Base-by-base conservation (phyloP, 1,140 invertebrate genomes). In the Hermatobates lingyangjiaoensis region DNA sequence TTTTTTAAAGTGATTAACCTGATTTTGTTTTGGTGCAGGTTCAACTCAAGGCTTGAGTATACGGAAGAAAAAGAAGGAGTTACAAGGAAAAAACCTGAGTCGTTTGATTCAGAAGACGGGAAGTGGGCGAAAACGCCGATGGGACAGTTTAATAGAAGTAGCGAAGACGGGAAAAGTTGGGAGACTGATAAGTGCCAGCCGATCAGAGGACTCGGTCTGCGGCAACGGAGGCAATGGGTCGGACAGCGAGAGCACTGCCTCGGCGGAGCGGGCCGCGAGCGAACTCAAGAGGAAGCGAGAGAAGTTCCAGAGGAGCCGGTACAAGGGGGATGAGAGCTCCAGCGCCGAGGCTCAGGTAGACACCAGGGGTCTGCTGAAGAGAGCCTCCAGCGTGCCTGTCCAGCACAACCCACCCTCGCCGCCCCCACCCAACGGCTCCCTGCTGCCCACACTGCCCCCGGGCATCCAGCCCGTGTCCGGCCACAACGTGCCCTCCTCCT, bases 201-300 rank as follows among this genome's bases (percentile, higher is more conserved):
- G 75, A 59, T 87, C 83, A 1, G 83, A 87, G 65, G 84, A 87
- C 61, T 88, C 84, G 10, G 81, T 87, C 20, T 87, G 83, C 64
- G 54, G 48, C 60, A 55, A 56, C 47, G 51, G 45, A 27, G 50
- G 64, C 44, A 67, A 67, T 55, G 60, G 60, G 45, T 66, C 63
- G 34, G 62, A 65, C 52, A 63, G 68, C 7, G 70, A 73, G 56
- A 72, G 69, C 2, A 71, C 70, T 58, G 64, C 65, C 2, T 71
- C 68, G 52, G 27, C 27, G n/a, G 48, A 52, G 7, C 46, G 45
- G 25, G 80, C 80, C 15, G 63, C 84, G 47, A 79, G 79, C 0
- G 74, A 80, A 1, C 67, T 84, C 18, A 79, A 77, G 57, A 76
- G 76, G 56, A 86, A 84, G 64, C 73, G 81, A 38, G 83, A 83